Conservation (phyloP, 1,140 invertebrate species). For the Listronotus bonariensis region DNA sequence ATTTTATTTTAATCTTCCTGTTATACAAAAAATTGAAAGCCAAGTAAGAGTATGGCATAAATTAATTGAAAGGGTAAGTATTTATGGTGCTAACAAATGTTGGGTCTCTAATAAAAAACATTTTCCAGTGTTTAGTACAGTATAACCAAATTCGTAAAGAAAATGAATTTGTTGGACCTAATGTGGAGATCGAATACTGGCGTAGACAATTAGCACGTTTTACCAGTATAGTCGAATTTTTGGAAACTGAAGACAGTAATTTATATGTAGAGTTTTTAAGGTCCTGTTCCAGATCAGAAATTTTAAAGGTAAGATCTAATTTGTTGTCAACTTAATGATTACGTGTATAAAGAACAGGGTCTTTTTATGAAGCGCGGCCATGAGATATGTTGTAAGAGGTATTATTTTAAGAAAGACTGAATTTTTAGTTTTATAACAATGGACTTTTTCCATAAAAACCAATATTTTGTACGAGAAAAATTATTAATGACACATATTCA, state of each 20-base stretch:
- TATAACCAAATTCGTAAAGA: slow-evolving; percentile 79
- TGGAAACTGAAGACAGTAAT: slow-evolving; percentile 67
- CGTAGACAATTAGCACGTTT: slow-evolving; percentile 76
- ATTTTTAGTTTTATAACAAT: too few species aligned
- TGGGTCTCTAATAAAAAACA: not conserved
- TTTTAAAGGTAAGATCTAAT: slow-evolving; percentile 27
- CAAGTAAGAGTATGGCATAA: slow-evolving; percentile 67
- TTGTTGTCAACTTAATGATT: too few species aligned
- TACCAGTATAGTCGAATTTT: slow-evolving; percentile 79
- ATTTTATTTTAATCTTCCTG: slow-evolving; percentile 58
- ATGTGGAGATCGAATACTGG: slow-evolving; percentile 83
- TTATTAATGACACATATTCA: too few species aligned
- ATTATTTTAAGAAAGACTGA: too few species aligned
- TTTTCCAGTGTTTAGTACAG: slow-evolving; percentile 64
- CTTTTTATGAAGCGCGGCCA: too few species aligned
- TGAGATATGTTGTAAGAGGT: too few species aligned
- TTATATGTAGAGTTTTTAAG: slow-evolving; percentile 70
- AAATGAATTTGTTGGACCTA: slow-evolving; percentile 77
- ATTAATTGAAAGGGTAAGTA: slow-evolving; percentile 64
- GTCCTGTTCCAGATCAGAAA: slow-evolving; percentile 14
- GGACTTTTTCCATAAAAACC: too few species aligned
- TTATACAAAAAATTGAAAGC: slow-evolving; percentile 61
- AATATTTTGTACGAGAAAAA: too few species aligned
- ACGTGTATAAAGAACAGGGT: too few species aligned
- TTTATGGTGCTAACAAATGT: not conserved